These are phyloP conservation scores for Drosophila incognita DNA, from an alignment of 2,888 invertebrate genomes.

Conservation along the genomic window DNA sequence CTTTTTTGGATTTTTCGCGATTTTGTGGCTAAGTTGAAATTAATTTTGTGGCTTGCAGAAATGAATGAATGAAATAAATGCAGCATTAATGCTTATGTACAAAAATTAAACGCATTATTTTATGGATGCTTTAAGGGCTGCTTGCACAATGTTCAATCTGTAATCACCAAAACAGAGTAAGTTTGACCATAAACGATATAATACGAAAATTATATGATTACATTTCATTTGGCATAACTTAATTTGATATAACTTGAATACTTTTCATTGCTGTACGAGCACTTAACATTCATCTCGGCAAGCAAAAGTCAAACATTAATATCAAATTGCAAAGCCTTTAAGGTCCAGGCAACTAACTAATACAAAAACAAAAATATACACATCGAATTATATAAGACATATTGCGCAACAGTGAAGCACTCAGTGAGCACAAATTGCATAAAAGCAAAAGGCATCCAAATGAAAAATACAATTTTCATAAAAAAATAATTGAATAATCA, in stretches of 20 bases:
- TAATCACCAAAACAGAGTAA: background rate
- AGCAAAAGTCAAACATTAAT: constrained; percentile 2
- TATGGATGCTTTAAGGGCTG: background rate
- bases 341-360: constrained; percentile 12
- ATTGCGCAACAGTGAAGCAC: constrained; percentile 17
- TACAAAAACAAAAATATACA: background rate
- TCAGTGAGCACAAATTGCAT: constrained; percentile 35
- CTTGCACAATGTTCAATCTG: background rate
- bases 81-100: constrained; percentile 8
- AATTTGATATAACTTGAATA: background rate
- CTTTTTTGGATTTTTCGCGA: constrained; percentile 44
- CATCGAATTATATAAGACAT: constrained; percentile 3
- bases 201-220: constrained; percentile 31
- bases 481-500: constrained; percentile 63
- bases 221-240: background rate
- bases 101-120: background rate
- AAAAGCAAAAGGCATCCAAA: constrained; percentile 35
- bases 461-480: constrained; percentile 60
- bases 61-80: constrained; percentile 39
- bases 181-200: background rate
- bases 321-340: constrained; percentile 5
- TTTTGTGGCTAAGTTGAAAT: constrained; percentile 49
- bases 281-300: background rate
- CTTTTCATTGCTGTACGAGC: background rate
- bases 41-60: constrained; percentile 46